Percentiles rank a stretch among this genome's conserved stretches.
Evolutionary conservation across 2,888 invertebrate genomes (phyloP).

Genomic region (Xestia c-nigrum): DNA sequence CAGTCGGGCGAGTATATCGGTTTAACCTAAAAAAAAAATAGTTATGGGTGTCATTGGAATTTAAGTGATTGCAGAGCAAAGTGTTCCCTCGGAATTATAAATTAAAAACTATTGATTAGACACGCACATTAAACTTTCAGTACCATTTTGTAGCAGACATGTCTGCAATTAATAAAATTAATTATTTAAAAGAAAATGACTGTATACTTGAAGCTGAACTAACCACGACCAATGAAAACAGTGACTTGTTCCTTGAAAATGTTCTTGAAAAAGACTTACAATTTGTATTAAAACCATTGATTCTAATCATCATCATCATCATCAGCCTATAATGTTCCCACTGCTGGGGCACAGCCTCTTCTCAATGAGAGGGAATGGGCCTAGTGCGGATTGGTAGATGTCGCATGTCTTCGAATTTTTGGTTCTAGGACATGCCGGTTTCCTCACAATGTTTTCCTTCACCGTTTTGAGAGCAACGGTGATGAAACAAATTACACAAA

Average conservation of each 20-base stretch:
- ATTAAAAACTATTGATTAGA: not conserved
- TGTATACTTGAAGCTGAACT: not conserved
- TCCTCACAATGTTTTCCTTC: no score
- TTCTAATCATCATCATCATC: no score
- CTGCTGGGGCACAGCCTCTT: no score
- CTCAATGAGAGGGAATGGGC: no score
- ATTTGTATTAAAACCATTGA: constrained; percentile 6
- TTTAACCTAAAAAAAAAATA: no score
- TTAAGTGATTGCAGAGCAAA: not conserved
- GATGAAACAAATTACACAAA: no score
- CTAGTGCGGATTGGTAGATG: no score
- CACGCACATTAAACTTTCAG: not conserved
- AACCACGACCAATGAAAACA: not conserved
- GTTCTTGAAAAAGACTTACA: constrained; percentile 2
- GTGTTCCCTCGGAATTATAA: not conserved
- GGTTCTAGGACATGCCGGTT: no score
- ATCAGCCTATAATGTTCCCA: no score
- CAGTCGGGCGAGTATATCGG: no score
- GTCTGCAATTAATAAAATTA: not conserved
- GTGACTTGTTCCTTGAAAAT: not conserved
- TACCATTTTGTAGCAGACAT: not conserved
- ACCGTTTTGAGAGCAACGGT: no score
- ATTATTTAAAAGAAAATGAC: not conserved
- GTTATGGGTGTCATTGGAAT: not conserved
- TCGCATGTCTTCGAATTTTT: no score